These are phyloP conservation scores for Bryconaethiops microstoma DNA, from an alignment of 2,797 vertebrate species.

Conservation along the genomic window DNA sequence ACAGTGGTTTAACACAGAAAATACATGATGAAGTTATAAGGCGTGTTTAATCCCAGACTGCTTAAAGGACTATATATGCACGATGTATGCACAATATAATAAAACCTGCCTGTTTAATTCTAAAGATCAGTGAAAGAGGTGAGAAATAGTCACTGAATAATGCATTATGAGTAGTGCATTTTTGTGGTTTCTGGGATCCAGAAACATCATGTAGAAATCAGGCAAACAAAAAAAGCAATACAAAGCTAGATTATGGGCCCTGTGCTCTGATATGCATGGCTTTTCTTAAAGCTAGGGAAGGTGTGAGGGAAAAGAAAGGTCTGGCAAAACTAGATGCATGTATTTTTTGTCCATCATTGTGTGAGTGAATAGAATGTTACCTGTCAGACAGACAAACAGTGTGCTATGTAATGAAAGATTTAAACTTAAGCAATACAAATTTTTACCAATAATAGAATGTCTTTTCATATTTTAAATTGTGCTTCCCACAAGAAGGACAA, in stretches of 20 bases:
- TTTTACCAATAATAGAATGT: not conserved
- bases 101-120: too few species aligned
- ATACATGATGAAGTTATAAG: too few species aligned
- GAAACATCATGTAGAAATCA: not conserved
- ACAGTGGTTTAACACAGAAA: too few species aligned
- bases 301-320: not conserved
- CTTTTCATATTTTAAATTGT: not conserved
- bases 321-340: not conserved
- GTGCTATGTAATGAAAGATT: not conserved
- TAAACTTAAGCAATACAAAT: too few species aligned
- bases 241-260: not conserved
- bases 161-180: too few species aligned
- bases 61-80: too few species aligned
- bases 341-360: not conserved
- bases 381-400: not conserved
- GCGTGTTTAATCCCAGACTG: too few species aligned
- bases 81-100: too few species aligned
- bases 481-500: not conserved
- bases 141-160: too few species aligned
- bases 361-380: not conserved
- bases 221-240: not conserved
- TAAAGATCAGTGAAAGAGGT: too few species aligned
- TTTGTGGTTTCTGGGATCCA: not conserved
- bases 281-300: not conserved
- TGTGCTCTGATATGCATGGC: not conserved